phyloP scores from a whole-genome alignment of 2,113 vertebrate genomes.

The Alaudala cheleensis region DNA sequence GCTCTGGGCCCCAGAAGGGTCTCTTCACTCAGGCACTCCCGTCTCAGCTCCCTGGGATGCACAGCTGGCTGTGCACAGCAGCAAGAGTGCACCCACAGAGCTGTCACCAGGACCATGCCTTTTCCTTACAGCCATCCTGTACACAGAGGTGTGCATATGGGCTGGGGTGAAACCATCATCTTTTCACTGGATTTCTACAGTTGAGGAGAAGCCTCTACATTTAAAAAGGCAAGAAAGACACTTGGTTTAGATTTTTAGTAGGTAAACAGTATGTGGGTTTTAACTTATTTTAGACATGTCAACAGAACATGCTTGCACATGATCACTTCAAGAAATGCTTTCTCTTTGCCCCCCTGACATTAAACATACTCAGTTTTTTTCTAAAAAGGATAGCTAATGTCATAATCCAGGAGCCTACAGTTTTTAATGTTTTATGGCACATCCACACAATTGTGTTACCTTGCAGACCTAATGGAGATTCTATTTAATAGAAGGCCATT shows the following conservation, averaged over 20 bases:
- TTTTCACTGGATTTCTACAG: background rate
- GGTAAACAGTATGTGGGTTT: background rate
- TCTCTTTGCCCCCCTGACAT: background rate
- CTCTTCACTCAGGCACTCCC: background rate
- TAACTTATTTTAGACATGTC: background rate
- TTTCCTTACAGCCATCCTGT: background rate
- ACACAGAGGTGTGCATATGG: fast-evolving
- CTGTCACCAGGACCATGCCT: fast-evolving
- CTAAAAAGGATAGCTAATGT: background rate
- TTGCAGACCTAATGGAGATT: background rate
- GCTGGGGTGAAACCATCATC: fast-evolving
- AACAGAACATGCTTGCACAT: fast-evolving
- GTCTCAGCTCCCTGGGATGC: fast-evolving
- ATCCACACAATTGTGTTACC: background rate
- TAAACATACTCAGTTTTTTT: background rate
- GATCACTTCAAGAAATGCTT: background rate
- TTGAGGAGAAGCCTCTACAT: background rate
- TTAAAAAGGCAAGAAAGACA: background rate
- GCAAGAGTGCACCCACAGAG: fast-evolving
- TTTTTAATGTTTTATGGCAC: background rate
- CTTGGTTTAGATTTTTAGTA: background rate
- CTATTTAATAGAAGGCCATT: background rate
- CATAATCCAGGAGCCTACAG: background rate
- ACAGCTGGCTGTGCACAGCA: background rate
- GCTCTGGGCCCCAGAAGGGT: background rate